These are phyloP conservation scores for Hanleya hanleyi DNA, from an alignment of 2,888 invertebrate species.

Conservation along the genomic window DNA sequence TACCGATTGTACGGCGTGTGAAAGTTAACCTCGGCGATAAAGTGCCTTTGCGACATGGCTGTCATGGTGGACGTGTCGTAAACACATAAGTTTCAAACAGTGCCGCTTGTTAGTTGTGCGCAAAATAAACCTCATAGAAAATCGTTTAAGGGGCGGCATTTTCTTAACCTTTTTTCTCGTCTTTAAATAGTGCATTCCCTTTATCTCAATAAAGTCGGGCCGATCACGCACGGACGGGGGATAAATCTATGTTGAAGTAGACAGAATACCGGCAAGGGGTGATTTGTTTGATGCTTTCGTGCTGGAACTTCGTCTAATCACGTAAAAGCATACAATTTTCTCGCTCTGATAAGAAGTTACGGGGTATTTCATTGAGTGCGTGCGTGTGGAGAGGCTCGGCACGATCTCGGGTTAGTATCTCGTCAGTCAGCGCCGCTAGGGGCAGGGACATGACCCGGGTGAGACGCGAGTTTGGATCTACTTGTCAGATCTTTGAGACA, in stretches of 20 bases:
- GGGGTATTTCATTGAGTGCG: background rate
- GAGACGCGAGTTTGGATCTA: background rate
- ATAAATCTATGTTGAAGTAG: background rate
- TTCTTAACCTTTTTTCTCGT: background rate
- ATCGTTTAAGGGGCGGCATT: too few relatives aligned
- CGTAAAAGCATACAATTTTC: conserved; percentile 11
- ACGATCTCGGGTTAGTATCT: background rate
- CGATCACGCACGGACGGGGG: conserved; percentile 5
- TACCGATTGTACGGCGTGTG: too few relatives aligned
- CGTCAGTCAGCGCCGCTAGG: background rate
- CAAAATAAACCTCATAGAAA: background rate
- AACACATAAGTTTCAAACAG: background rate
- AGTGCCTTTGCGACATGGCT: too few relatives aligned
- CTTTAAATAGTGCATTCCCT: background rate
- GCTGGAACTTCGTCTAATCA: conserved; percentile 7
- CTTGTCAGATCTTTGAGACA: background rate
- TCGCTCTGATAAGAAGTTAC: conserved; percentile 9
- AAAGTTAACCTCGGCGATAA: too few relatives aligned
- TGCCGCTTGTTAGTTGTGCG: background rate
- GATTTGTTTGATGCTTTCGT: conserved; percentile 7
- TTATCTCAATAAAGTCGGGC: background rate
- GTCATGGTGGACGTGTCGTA: conserved; percentile 5
- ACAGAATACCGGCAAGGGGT: background rate
- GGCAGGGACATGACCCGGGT: background rate
- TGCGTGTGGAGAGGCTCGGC: background rate